Conservation (phyloP, 2,797 vertebrate genomes). For the Myotis myotis region DNA sequence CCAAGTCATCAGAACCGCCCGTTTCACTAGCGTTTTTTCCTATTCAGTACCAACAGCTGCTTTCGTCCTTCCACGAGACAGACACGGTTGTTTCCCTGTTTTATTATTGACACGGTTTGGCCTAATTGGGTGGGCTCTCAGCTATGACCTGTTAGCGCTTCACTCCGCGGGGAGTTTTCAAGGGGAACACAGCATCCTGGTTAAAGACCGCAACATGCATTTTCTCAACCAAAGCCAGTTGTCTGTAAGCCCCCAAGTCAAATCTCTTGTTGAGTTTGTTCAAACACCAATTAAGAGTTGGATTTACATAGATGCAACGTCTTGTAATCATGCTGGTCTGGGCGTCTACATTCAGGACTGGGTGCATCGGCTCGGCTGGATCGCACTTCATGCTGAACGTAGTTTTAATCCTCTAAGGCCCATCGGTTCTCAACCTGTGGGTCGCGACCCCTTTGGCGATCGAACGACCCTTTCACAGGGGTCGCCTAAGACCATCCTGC, state of each 20-base stretch:
- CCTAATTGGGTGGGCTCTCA: slow-evolving; percentile 83
- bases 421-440: no score
- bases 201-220: slow-evolving; percentile 29
- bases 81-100: slow-evolving; percentile 69
- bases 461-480: no score
- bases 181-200: slow-evolving; percentile 66
- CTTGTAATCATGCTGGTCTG: slow-evolving; percentile 83
- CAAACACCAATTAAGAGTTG: slow-evolving; percentile 83
- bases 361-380: slow-evolving; percentile 79
- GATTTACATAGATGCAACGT: slow-evolving; percentile 86
- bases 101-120: slow-evolving; percentile 80
- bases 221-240: slow-evolving; percentile 77
- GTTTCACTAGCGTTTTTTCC: background rate
- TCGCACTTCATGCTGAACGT: slow-evolving; percentile 82
- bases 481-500: no score
- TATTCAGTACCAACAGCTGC: slow-evolving; percentile 74
- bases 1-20: background rate
- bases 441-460: no score
- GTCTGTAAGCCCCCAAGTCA: slow-evolving; percentile 80
- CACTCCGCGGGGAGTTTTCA: slow-evolving; percentile 74
- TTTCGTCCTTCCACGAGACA: slow-evolving; percentile 76
- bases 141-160: slow-evolving; percentile 82
- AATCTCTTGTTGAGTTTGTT: slow-evolving; percentile 84
- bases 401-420: slow-evolving; percentile 81
- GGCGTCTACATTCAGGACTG: slow-evolving; percentile 82